Evolutionary conservation across 2,888 invertebrate genomes (phyloP), one percentile per base, ranked within the genome.

Genomic region (Cosmia pyralina): DNA sequence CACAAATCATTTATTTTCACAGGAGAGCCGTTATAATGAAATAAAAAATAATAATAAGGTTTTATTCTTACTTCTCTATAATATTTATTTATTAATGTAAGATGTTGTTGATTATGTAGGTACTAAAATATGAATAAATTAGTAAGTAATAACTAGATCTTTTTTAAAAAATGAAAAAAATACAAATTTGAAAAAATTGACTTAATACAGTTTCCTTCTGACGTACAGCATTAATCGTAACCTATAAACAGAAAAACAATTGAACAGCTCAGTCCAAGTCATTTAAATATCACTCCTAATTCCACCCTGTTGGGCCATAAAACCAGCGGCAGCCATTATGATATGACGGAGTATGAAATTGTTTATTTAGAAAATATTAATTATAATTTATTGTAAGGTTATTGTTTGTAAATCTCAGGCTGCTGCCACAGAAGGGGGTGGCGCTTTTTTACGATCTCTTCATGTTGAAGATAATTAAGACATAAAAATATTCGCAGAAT

Each of bases 381-480:
- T 89, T 87, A 88, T 88, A 88, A 90, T 91, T 92, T 91, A 92
- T 88, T 85, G 77, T 85, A 71, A 79, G 83, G 86, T 92, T 92
- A 93, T 93, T 92, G 92, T 92, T 92, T 92, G 89, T 89, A 91
- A 88, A 92, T 92, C 87, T 90, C 86, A 75, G 85, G 84, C 79
- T 87, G 63, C 77, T 53, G 66, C 71, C 75, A 69, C 82, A 83
- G 77, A 71, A 76, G 83, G 62, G 75, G 79, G 81, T 75, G 82
- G 82, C 53, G 72, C 55, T 59, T 70, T 87, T 92, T 92, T 87
- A 91, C 84, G 88, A 82, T 58, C 64, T 41, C 63, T 80, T 79
- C 85, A 81, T 75, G 67, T 83, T 70, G 75, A 80, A 88, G 86
- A 89, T 92, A 91, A 93, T 93, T 88, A 92, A 92, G 92, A 92